These are phyloP conservation scores for Teleogryllus occipitalis DNA, from an alignment of 1,140 invertebrate species.

Conservation along the genomic window DNA sequence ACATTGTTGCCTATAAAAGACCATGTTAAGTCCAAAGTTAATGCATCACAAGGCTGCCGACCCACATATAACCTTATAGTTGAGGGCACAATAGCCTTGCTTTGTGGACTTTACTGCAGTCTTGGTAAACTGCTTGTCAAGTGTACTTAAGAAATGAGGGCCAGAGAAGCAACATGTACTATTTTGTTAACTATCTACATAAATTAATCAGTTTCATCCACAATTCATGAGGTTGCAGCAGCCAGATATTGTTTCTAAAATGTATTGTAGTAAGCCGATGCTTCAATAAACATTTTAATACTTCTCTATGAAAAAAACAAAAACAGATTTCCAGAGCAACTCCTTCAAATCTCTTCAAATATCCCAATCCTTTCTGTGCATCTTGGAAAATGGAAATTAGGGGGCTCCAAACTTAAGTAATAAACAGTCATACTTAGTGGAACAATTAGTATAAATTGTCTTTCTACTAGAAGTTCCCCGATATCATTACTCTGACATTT, in stretches of 20 bases:
- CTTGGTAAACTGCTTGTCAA: not conserved
- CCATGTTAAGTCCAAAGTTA: not conserved
- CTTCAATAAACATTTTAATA: not conserved
- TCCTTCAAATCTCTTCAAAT: not conserved
- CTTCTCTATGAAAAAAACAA: not conserved
- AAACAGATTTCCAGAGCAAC: not conserved
- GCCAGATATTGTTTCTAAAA: not conserved
- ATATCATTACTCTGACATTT: too few species aligned
- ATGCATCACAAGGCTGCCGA: not conserved
- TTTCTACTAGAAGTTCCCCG: too few species aligned
- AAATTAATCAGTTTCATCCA: not conserved
- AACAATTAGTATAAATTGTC: not conserved
- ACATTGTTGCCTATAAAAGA: too few species aligned
- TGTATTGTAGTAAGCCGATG: not conserved
- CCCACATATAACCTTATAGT: not conserved
- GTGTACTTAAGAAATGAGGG: not conserved
- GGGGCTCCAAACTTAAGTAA: not conserved
- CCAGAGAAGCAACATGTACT: not conserved
- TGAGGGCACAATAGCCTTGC: not conserved
- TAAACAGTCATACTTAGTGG: not conserved
- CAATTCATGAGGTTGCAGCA: not conserved
- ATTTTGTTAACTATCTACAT: not conserved
- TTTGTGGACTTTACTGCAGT: too few species aligned
- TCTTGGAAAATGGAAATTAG: not conserved
- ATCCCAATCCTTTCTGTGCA: not conserved